Conservation (phyloP, 2,113 vertebrate genomes). For the Gopherus evgoodei region DNA sequence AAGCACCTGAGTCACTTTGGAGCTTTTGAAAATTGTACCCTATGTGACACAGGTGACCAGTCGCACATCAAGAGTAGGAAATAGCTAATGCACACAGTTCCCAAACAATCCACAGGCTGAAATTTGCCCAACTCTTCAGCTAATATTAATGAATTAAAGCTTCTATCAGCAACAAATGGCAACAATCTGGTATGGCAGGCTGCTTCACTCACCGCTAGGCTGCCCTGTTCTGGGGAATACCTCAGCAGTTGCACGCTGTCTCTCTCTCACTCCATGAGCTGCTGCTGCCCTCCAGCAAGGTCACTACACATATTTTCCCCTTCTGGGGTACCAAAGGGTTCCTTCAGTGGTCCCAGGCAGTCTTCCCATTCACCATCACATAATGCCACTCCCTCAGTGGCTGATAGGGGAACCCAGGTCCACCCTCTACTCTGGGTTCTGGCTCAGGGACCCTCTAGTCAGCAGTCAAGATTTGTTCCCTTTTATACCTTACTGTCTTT, state of each 20-base stretch:
- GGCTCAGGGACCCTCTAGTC: no score
- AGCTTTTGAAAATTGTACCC: background rate
- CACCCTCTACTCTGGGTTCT: no score
- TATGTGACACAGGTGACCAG: background rate
- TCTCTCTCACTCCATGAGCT: background rate
- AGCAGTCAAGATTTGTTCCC: no score
- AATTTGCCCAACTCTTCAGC: background rate
- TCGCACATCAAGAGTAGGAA: background rate
- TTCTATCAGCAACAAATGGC: background rate
- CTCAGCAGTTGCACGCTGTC: background rate
- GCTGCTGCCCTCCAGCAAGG: background rate
- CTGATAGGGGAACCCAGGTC: no score
- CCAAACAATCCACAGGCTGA: background rate
- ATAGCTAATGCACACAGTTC: background rate
- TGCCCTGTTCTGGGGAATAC: background rate
- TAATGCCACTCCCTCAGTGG: no score
- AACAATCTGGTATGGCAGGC: background rate
- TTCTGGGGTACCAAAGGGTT: no score
- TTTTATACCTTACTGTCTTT: no score
- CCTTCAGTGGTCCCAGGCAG: no score
- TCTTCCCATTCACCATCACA: no score
- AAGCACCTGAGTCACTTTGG: background rate
- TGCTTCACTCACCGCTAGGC: background rate
- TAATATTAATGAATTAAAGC: background rate
- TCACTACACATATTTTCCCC: background rate